These are phyloP conservation scores for Antheraea mylitta DNA, from an alignment of 1,140 invertebrate species.

Conservation along the genomic window DNA sequence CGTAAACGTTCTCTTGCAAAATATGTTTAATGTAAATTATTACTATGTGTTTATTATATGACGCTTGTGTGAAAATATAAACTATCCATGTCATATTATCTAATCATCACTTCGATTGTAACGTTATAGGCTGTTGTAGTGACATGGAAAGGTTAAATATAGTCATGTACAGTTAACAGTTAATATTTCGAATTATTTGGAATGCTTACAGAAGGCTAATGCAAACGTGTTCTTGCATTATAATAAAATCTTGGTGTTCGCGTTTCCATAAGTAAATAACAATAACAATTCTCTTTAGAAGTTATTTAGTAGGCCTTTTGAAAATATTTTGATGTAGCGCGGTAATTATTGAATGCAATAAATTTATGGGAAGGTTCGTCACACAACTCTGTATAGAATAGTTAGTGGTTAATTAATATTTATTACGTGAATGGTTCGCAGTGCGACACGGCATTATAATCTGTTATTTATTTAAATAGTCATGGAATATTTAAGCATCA, in stretches of 20 bases:
- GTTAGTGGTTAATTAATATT: conserved; percentile 9
- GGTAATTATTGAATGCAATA: conserved; percentile 68
- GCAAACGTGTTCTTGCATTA: conserved; percentile 16
- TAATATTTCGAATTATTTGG: conserved; percentile 21
- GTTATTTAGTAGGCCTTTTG: conserved; percentile 63
- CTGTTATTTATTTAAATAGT: too few relatives aligned
- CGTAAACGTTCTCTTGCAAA: conserved; percentile 61
- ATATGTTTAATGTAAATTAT: conserved; percentile 71
- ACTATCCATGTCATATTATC: conserved; percentile 39
- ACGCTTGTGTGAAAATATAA: conserved; percentile 45
- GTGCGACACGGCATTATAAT: neutral
- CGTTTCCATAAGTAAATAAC: conserved; percentile 40
- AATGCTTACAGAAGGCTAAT: conserved; percentile 20
- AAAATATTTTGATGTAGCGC: conserved; percentile 60
- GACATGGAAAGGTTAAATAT: conserved; percentile 11
- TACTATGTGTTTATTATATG: conserved; percentile 55
- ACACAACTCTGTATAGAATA: conserved; percentile 42
- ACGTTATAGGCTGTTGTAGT: conserved; percentile 1
- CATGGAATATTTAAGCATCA: too few relatives aligned
- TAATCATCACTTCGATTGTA: conserved; percentile 9
- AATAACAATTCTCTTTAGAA: conserved; percentile 43
- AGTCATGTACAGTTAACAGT: conserved; percentile 21
- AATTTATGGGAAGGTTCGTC: conserved; percentile 49
- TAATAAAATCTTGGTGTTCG: conserved; percentile 43
- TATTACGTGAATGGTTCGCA: neutral